Evolutionary conservation across 2,888 invertebrate species (phyloP).

Genomic region (Diaperis boleti): DNA sequence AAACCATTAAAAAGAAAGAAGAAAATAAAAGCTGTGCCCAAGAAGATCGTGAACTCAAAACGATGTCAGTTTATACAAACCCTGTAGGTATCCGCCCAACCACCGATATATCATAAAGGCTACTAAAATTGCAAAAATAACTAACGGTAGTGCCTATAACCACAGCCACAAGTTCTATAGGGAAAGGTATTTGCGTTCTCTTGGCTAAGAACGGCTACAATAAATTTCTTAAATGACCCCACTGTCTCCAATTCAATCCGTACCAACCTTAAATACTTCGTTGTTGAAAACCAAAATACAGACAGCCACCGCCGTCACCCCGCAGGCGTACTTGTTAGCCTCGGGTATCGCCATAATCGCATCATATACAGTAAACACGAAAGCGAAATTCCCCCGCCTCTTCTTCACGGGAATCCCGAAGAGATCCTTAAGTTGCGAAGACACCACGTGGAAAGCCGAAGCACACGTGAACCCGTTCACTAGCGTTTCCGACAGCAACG

Average conservation of each 20-base stretch:
- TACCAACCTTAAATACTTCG: slow-evolving; percentile 82
- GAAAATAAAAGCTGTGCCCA: no score
- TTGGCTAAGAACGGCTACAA: slow-evolving; percentile 76
- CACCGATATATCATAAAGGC: slow-evolving; percentile 72
- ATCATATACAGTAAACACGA: slow-evolving; percentile 71
- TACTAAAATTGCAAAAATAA: slow-evolving; percentile 71
- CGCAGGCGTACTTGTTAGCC: slow-evolving; percentile 76
- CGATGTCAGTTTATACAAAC: no score
- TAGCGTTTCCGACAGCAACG: slow-evolving; percentile 82
- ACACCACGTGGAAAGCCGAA: slow-evolving; percentile 86
- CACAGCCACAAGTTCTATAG: slow-evolving; percentile 86
- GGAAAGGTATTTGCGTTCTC: slow-evolving; percentile 79
- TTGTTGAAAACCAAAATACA: slow-evolving; percentile 71
- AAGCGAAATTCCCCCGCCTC: slow-evolving; percentile 73
- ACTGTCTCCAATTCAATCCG: no score
- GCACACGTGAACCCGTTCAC: slow-evolving; percentile 92
- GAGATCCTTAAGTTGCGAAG: slow-evolving; percentile 83
- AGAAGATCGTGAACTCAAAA: no score
- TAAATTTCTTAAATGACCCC: no score
- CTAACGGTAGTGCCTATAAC: slow-evolving; percentile 79
- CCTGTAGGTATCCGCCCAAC: slow-evolving; percentile 87
- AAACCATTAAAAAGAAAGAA: no score
- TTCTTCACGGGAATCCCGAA: slow-evolving; percentile 74
- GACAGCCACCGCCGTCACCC: slow-evolving; percentile 78
- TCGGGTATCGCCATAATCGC: slow-evolving; percentile 67